phyloP scores from a whole-genome alignment of 2,888 invertebrate genomes.

The Bedellia somnulentella region DNA sequence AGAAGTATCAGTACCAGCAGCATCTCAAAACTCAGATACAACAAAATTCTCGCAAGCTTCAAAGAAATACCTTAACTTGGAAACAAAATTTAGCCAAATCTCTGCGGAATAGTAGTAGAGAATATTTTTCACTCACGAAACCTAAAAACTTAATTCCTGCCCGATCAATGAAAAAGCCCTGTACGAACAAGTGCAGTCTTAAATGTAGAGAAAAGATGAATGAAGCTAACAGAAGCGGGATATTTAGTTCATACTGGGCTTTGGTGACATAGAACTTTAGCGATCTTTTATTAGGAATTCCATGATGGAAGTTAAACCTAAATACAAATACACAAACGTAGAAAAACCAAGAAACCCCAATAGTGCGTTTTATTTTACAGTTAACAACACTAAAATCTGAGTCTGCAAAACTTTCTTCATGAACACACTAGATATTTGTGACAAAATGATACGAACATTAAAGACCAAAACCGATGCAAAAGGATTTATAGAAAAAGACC shows the following conservation, averaged over 20 bases:
- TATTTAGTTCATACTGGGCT: not conserved
- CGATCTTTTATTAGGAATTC: not conserved
- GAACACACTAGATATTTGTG: slow-evolving; percentile 1
- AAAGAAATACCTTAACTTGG: slow-evolving; percentile 6
- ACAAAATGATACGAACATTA: slow-evolving; percentile 1
- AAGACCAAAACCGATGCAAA: slow-evolving; percentile 2
- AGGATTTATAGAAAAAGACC: slow-evolving; percentile 2
- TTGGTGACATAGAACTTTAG: not conserved
- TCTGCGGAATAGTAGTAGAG: not conserved
- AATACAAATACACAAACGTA: slow-evolving; percentile 2
- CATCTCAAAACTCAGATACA: not conserved
- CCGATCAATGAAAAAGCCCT: not conserved
- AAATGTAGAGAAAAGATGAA: not conserved
- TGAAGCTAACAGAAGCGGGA: not conserved
- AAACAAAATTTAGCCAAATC: slow-evolving; percentile 4
- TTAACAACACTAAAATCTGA: slow-evolving; percentile 2
- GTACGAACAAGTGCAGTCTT: slow-evolving; percentile 1
- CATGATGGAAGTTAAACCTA: slow-evolving; percentile 1
- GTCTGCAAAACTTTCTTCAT: too few relatives aligned
- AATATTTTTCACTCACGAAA: too few relatives aligned
- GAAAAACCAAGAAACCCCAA: slow-evolving; percentile 4
- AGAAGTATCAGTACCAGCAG: not conserved
- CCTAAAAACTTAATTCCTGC: not conserved
- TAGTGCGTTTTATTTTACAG: slow-evolving; percentile 9
- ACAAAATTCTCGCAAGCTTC: slow-evolving; percentile 7